phyloP scores from a whole-genome alignment of 2,888 invertebrate genomes.

The Thyatira batis region DNA sequence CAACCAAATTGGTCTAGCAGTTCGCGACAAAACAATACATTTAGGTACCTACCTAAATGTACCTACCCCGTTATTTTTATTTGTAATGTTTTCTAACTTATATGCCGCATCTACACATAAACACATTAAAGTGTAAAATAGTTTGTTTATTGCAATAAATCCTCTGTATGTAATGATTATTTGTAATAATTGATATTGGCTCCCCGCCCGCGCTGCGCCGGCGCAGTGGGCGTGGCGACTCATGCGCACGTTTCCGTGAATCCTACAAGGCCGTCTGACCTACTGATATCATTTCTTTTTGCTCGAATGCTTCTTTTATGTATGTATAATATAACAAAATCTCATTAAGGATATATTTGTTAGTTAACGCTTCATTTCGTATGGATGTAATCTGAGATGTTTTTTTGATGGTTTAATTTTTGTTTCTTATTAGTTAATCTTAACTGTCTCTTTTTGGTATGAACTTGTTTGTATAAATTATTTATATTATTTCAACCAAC shows the following conservation, averaged over 20 bases:
- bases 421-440: not conserved
- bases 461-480: too few species aligned
- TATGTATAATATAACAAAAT: not conserved
- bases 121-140: too few species aligned
- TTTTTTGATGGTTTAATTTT: not conserved
- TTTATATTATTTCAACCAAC: too few species aligned
- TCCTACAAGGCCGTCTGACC: constrained; percentile 63
- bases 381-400: too few species aligned
- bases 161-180: not conserved
- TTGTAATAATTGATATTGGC: not conserved
- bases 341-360: not conserved
- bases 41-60: too few species aligned
- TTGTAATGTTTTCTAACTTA: too few species aligned
- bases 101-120: too few species aligned
- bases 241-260: constrained; percentile 60
- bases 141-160: not conserved
- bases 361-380: not conserved
- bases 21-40: too few species aligned
- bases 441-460: too few species aligned
- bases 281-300: constrained; percentile 53
- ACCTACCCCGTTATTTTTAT: too few species aligned
- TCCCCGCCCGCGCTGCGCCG: constrained; percentile 9
- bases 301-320: constrained; percentile 4
- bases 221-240: constrained; percentile 44
- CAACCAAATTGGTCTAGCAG: too few species aligned